Base-by-base conservation (phyloP, 2,797 vertebrate species). In the Lagorchestes hirsutus region DNA sequence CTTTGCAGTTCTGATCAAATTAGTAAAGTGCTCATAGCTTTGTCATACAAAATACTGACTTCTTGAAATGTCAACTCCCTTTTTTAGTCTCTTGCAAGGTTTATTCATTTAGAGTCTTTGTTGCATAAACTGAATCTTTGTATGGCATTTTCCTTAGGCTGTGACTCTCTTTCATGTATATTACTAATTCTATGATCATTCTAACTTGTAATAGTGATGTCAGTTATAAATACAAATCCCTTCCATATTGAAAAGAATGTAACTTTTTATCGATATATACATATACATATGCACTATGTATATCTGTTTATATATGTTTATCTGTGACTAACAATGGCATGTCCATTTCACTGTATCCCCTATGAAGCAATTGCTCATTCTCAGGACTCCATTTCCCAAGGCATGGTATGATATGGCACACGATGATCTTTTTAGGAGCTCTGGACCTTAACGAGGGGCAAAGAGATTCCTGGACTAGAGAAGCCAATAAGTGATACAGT, bases 81-180 rank as follows among this genome's bases (percentile, higher is more conserved):
- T 82, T 92, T 91, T 54, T 94, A 96, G 91, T 90, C 12, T 34
- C 1, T 91, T 4, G 67, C 57, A 94, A 93, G 93, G 29, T 94
- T 54, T 95, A 97, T 97, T 2, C 93, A 92, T 59, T 95, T 95
- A 95, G 90, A 96, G 34, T 54, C 95, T 95, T 24, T 94, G 87
- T 56, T 57, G 54, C 54, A 95, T 91, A 93, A 59, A 93, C 62
- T 57, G 67, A 95, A 27, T 96, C 95, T 93, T 2, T 29, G 50
- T 90, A 54, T 59, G 82, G 90, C 57, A 62, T 90, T 4, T 94
- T 95, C 58, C 96, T 52, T 92, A 13, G 5, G 14, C 2, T 50
- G 28, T 93, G 74, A 29, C n/a, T 95, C 95, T 95, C n/a, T 93
- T 92, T 96, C 97, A 95, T 97, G 55, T 54, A 55, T 92, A 96